phyloP scores from a whole-genome alignment of 2,797 vertebrate species.

The Eleutherodactylus coqui region DNA sequence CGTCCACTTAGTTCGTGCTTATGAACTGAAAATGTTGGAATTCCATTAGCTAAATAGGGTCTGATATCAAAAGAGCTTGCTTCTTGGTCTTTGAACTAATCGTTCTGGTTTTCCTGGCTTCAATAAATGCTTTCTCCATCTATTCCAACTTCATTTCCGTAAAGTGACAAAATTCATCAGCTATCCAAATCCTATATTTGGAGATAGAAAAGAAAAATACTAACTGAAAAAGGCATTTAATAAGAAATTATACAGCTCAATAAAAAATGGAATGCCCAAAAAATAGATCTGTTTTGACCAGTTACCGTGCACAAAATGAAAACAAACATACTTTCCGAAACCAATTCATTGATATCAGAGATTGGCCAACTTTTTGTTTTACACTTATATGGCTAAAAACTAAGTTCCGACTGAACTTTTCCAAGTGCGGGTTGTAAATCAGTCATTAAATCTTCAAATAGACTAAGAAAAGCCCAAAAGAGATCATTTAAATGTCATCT shows the following conservation, averaged over 20 bases:
- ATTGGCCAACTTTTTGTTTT: background rate
- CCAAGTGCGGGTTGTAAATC: conserved; percentile 29
- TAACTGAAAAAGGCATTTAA: background rate
- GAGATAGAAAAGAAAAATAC: conserved; percentile 23
- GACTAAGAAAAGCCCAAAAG: conserved; percentile 27
- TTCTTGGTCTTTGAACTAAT: conserved; percentile 39
- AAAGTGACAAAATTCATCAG: conserved; percentile 46
- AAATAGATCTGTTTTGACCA: conserved; percentile 16
- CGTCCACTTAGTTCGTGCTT: conserved; percentile 29
- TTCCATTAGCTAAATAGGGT: conserved; percentile 50
- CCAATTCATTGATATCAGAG: conserved; percentile 13
- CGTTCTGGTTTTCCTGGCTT: conserved; percentile 51
- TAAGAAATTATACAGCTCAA: background rate
- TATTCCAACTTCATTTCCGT: conserved; percentile 48
- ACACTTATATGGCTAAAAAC: background rate
- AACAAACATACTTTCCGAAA: background rate
- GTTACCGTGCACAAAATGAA: background rate
- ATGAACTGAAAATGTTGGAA: conserved; percentile 41
- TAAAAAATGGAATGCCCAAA: conserved; percentile 23
- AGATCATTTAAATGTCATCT: conserved; percentile 27
- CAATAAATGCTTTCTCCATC: conserved; percentile 25
- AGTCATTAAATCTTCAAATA: conserved; percentile 47
- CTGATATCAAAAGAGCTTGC: conserved; percentile 52
- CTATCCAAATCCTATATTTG: conserved; percentile 17
- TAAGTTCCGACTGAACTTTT: background rate